These are phyloP conservation scores for Philaenus spumarius DNA, from an alignment of 1,140 invertebrate genomes.

Conservation along the genomic window DNA sequence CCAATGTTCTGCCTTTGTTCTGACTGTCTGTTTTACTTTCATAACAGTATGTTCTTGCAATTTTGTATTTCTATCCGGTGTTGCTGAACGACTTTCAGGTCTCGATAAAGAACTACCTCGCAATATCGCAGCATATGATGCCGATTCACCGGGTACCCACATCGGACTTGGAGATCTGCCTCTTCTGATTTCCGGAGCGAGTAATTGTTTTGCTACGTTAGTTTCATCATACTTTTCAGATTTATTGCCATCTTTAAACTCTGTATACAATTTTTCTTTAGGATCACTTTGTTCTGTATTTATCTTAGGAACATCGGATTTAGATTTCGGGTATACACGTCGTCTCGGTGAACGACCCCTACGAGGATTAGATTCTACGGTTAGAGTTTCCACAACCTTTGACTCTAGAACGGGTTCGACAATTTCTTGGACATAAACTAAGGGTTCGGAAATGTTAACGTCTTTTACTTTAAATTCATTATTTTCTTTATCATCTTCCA, in stretches of 20 bases:
- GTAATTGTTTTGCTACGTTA: not conserved
- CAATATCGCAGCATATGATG: constrained; percentile 66
- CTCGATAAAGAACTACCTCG: constrained; percentile 44
- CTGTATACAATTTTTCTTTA: not conserved
- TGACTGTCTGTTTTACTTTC: not conserved
- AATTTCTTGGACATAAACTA: too few relatives aligned
- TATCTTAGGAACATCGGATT: not conserved
- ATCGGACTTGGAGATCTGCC: constrained; percentile 58
- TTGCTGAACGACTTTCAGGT: constrained; percentile 16
- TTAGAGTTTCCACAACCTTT: not conserved
- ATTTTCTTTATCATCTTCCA: constrained; percentile 31
- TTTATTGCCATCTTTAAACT: constrained; percentile 20
- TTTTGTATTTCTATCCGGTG: constrained; percentile 12
- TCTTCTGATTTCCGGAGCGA: constrained; percentile 4
- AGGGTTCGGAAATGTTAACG: too few relatives aligned
- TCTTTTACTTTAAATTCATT: too few relatives aligned
- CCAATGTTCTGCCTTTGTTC: too few relatives aligned
- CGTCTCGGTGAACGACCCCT: constrained; percentile 37
- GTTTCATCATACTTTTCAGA: not conserved
- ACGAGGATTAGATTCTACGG: constrained; percentile 21
- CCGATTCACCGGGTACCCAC: constrained; percentile 61
- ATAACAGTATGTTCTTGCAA: too few relatives aligned
- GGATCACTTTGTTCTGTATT: not conserved
- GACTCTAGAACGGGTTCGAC: too few relatives aligned
- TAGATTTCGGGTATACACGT: constrained; percentile 24